These are phyloP conservation scores for zebrafish (Danio rerio) DNA, from an alignment of 2,113 vertebrate genomes.

Conservation along the genomic window GRCz12tu NC_133188.1:24793001-24793500, in stretches of 20 bases:
- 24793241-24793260: neutral
- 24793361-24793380: too few species aligned
- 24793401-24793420: too few species aligned
- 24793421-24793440: too few species aligned
- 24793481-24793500: too few species aligned
- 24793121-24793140: slow-evolving; percentile 86
- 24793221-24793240: neutral
- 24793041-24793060: neutral
- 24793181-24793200: slow-evolving; percentile 75
- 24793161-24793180: slow-evolving; percentile 91
- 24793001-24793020: too few species aligned
- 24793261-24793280: neutral
- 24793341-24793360: too few species aligned
- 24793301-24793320: too few species aligned
- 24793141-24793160: slow-evolving; percentile 91
- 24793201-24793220: neutral
- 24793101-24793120: slow-evolving; percentile 30
- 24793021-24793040: neutral
- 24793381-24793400: too few species aligned
- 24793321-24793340: too few species aligned
- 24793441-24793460: too few species aligned
- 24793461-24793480: too few species aligned
- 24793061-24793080: neutral
- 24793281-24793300: too few species aligned
- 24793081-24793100: slow-evolving; percentile 25